phyloP scores from a whole-genome alignment of 2,888 invertebrate species.

The Drosophila mettleri region DNA sequence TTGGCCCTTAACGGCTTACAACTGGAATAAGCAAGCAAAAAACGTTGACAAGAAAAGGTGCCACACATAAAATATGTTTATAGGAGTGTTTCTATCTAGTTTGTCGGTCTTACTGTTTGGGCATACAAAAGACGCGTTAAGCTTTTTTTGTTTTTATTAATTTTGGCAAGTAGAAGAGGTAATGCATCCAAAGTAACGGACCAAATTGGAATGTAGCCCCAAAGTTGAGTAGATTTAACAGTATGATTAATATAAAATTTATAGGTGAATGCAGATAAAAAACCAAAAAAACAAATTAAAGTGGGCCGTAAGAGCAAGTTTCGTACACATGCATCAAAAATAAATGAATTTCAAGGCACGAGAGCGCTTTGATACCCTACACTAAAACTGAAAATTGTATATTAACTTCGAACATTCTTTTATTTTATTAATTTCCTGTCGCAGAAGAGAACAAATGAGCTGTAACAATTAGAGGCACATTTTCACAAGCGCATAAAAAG shows the following conservation, averaged over 20 bases:
- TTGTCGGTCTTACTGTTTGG: conserved; percentile 10
- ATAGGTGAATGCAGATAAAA: background rate
- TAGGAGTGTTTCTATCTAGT: conserved; percentile 21
- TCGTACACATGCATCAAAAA: background rate
- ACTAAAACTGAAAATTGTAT: background rate
- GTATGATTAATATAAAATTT: background rate
- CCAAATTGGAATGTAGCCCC: background rate
- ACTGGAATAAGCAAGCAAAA: conserved; percentile 48
- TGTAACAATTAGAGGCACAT: background rate
- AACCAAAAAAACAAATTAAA: too few species aligned
- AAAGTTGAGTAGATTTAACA: background rate
- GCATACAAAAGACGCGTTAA: conserved; percentile 4
- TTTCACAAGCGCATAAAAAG: background rate
- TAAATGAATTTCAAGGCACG: background rate
- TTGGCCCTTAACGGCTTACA: conserved; percentile 64
- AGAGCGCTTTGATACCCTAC: background rate
- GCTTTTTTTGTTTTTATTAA: background rate
- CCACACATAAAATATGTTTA: conserved; percentile 66
- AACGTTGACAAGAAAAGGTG: conserved; percentile 64
- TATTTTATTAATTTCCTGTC: too few species aligned
- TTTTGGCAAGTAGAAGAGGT: background rate
- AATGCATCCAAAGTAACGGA: background rate
- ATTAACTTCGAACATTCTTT: background rate
- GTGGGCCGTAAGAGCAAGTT: too few species aligned
- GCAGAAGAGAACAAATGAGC: background rate